Conservation (phyloP, 2,797 vertebrate genomes). For the Sphenopsis melanotis region DNA sequence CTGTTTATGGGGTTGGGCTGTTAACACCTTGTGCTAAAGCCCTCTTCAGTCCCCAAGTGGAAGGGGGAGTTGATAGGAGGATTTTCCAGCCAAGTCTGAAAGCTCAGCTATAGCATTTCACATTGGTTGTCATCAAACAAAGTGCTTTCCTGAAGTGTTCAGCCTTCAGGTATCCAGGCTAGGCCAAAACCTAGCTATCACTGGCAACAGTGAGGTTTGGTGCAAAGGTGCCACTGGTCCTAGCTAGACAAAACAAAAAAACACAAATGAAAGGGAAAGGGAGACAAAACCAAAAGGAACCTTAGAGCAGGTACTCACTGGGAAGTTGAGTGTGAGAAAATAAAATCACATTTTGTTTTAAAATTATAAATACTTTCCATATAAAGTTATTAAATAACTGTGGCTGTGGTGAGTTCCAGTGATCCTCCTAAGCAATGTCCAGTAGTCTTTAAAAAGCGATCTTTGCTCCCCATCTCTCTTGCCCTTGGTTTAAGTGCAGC, state of each 20-base stretch:
- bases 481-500: constrained; percentile 82
- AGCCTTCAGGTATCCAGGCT: constrained; percentile 3
- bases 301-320: neutral
- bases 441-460: constrained; percentile 29
- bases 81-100: neutral
- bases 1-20: neutral
- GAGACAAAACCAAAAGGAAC: neutral
- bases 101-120: constrained; percentile 45
- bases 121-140: constrained; percentile 54
- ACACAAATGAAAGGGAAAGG: neutral
- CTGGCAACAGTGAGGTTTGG: constrained; percentile 15
- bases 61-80: neutral
- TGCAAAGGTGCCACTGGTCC: constrained; percentile 28
- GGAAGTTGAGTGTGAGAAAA: constrained; percentile 25
- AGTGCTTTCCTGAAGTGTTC: constrained; percentile 58
- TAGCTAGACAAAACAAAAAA: neutral
- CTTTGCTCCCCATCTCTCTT: neutral
- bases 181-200: constrained; percentile 6
- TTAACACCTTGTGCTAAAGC: neutral
- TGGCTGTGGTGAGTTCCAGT: constrained; percentile 34
- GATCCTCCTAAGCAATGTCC: constrained; percentile 16
- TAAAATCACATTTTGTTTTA: constrained; percentile 37
- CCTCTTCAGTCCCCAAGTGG: neutral
- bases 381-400: constrained; percentile 56
- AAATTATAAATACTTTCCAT: constrained; percentile 64